Conservation (phyloP, 1,140 invertebrate genomes). For the Doryteuthis pealeii region DNA sequence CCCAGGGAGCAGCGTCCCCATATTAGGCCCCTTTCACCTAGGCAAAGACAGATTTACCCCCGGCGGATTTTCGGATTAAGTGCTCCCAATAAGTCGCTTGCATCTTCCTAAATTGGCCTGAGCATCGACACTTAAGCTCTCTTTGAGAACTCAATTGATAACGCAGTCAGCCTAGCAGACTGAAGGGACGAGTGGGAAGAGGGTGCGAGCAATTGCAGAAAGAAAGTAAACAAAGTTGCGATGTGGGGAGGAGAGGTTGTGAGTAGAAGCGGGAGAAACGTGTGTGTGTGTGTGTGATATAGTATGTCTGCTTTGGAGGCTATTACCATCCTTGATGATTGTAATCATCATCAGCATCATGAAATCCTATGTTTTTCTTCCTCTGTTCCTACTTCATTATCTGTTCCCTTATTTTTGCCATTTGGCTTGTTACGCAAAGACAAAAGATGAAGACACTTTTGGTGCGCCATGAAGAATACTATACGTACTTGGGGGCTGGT, state of each 20-base stretch:
- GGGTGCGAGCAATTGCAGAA: neutral
- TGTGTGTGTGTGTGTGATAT: no score
- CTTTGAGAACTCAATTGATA: slow-evolving; percentile 9
- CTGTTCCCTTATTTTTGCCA: no score
- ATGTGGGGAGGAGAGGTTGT: neutral
- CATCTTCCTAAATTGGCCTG: slow-evolving; percentile 9
- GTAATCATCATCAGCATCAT: no score
- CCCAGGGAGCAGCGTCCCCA: neutral
- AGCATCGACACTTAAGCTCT: slow-evolving; percentile 10
- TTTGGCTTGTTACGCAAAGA: no score
- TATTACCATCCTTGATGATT: no score
- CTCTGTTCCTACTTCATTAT: no score
- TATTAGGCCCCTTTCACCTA: neutral
- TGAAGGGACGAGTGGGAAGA: neutral
- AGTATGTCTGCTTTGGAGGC: no score
- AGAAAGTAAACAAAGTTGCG: neutral
- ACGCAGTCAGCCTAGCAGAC: neutral
- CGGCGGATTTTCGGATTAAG: slow-evolving; percentile 11
- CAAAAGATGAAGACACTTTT: no score
- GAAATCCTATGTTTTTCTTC: no score
- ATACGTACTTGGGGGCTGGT: no score
- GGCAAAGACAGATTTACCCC: neutral
- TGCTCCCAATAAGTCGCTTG: slow-evolving; percentile 7
- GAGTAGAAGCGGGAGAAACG: neutral
- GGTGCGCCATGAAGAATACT: no score